Percentiles rank a stretch among this genome's conserved stretches.
These are phyloP conservation scores for Entomyzon cyanotis DNA, from an alignment of 2,113 vertebrate species.

Conservation along the genomic window DNA sequence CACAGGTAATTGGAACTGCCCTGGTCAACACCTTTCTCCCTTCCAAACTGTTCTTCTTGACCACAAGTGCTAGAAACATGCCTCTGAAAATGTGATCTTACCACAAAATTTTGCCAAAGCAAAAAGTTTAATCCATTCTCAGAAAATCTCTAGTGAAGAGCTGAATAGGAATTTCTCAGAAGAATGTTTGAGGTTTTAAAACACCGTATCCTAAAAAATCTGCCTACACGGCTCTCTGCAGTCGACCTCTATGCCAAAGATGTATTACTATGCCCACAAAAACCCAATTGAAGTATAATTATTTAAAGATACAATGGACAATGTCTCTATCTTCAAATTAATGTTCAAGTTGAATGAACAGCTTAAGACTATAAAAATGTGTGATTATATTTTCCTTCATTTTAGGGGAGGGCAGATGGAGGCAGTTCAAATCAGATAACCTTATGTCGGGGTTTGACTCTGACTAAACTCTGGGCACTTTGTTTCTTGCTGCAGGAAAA, in stretches of 20 bases:
- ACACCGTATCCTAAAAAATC: not conserved
- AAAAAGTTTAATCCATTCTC: not conserved
- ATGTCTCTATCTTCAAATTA: not conserved
- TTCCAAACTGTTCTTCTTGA: not conserved
- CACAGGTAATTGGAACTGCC: not conserved
- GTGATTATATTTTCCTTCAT: not conserved
- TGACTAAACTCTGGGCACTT: too few relatives aligned
- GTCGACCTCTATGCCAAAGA: not conserved
- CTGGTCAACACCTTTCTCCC: not conserved
- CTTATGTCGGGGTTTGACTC: too few relatives aligned
- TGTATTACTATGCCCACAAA: not conserved
- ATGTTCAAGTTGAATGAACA: not conserved
- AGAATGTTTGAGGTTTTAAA: not conserved
- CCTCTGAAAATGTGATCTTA: not conserved
- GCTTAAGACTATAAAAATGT: not conserved
- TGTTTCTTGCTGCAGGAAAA: too few relatives aligned
- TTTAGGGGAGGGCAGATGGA: not conserved
- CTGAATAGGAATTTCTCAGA: not conserved
- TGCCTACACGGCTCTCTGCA: not conserved
- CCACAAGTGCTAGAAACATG: not conserved
- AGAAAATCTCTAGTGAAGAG: not conserved
- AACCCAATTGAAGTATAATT: not conserved
- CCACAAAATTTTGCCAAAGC: not conserved
- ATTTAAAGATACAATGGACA: not conserved
- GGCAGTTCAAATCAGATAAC: not conserved